Evolutionary conservation across 2,888 invertebrate genomes (phyloP).

Genomic region (Epinotia demarniana): DNA sequence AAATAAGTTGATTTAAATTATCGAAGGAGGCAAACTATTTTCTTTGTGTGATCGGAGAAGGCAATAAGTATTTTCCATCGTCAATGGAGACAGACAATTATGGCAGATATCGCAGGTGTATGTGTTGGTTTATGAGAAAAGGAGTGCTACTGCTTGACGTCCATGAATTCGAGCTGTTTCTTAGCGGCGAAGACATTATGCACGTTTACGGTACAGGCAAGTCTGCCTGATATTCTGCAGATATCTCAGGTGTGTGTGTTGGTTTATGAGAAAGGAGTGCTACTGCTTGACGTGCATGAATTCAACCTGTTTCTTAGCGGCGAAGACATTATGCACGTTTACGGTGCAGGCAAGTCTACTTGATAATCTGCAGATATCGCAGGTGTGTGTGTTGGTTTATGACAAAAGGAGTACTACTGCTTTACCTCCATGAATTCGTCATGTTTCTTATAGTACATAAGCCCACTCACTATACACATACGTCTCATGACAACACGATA

Average conservation of each 20-base stretch:
- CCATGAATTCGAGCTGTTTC: constrained; percentile 69
- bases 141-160: constrained; percentile 47
- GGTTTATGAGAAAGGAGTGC: neutral
- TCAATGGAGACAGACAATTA: no score
- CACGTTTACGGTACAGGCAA: constrained; percentile 67
- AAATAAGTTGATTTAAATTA: no score
- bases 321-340: constrained; percentile 75
- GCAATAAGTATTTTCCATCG: no score
- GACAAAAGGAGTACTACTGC: constrained; percentile 3
- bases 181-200: constrained; percentile 72
- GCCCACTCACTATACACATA: no score
- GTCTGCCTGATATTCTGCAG: constrained; percentile 51
- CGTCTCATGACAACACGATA: no score
- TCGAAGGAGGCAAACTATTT: no score
- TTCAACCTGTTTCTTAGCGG: constrained; percentile 64
- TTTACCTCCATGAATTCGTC: constrained; percentile 68
- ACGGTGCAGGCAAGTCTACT: constrained; percentile 67
- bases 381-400: constrained; percentile 48
- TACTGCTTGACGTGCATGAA: constrained; percentile 62
- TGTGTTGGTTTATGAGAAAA: neutral
- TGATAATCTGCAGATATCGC: constrained; percentile 66
- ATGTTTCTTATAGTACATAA: constrained; percentile 52
- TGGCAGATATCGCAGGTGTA: constrained; percentile 70
- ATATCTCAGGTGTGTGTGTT: neutral
- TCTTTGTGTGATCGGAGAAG: no score